Conservation (phyloP, 1,140 invertebrate genomes). For the Notospermus geniculatus region DNA sequence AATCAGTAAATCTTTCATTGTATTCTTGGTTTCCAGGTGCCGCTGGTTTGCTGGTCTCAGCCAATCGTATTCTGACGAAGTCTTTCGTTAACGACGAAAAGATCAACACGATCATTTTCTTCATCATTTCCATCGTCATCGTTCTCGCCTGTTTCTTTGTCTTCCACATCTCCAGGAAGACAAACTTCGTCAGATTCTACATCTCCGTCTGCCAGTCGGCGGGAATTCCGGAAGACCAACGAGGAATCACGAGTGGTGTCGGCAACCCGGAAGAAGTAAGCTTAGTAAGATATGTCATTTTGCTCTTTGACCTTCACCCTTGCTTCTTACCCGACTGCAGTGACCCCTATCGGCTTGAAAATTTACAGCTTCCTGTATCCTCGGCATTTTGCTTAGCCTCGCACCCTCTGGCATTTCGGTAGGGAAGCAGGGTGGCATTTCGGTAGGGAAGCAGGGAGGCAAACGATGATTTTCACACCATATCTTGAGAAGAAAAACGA, state of each 20-base stretch:
- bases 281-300: slow-evolving; percentile 18
- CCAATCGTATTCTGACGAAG: slow-evolving; percentile 81
- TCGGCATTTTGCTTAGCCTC: no score
- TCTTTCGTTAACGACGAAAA: slow-evolving; percentile 69
- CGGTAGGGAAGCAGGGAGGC: no score
- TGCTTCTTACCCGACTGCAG: no score
- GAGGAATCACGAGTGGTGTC: slow-evolving; percentile 24
- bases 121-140: slow-evolving; percentile 72
- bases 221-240: slow-evolving; percentile 23
- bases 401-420: no score
- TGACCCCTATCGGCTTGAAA: no score
- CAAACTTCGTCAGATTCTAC: slow-evolving; percentile 79
- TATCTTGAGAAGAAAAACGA: no score
- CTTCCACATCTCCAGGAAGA: slow-evolving; percentile 72
- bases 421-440: no score
- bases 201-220: slow-evolving; percentile 64
- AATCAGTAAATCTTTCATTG: no score
- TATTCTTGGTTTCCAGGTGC: slow-evolving; percentile 73
- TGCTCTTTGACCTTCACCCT: no score
- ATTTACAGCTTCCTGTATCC: no score
- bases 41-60: slow-evolving; percentile 80
- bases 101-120: slow-evolving; percentile 82
- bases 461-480: no score
- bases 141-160: slow-evolving; percentile 73
- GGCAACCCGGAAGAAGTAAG: slow-evolving; percentile 35